Evolutionary conservation across 2,888 invertebrate species (phyloP).

Genomic region (Liodrosophila aerea): DNA sequence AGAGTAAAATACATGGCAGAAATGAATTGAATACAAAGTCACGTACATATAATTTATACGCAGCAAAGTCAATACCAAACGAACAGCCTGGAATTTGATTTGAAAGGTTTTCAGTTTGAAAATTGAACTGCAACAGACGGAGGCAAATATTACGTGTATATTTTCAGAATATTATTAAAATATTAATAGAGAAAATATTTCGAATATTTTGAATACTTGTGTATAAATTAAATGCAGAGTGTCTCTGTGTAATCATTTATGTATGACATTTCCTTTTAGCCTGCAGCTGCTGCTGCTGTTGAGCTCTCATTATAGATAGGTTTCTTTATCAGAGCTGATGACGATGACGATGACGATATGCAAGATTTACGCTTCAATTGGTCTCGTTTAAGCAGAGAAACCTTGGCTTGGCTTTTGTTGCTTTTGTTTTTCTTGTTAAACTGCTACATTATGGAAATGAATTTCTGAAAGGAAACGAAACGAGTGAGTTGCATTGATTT

Average conservation of each 20-base stretch:
- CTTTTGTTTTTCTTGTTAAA: conserved; percentile 22
- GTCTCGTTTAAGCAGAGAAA: conserved; percentile 64
- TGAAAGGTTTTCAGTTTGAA: conserved; percentile 1
- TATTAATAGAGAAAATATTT: no score
- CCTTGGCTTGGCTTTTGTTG: conserved; percentile 18
- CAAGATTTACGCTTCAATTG: conserved; percentile 76
- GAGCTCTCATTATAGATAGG: conserved; percentile 49
- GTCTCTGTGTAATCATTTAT: background rate
- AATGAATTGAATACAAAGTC: no score
- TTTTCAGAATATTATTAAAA: no score
- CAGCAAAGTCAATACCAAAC: no score
- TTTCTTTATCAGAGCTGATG: conserved; percentile 51
- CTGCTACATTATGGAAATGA: conserved; percentile 63
- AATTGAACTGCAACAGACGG: no score
- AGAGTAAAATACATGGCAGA: no score
- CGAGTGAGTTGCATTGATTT: conserved; percentile 59
- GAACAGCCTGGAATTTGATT: no score
- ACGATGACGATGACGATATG: conserved; percentile 49
- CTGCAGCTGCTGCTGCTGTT: conserved; percentile 28
- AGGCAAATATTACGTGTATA: background rate
- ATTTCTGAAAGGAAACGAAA: conserved; percentile 43
- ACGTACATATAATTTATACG: background rate
- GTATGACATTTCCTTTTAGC: conserved; percentile 16
- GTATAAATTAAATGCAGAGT: no score
- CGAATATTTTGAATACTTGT: no score